These are phyloP conservation scores for Chrosomus eos DNA, from an alignment of 2,797 vertebrate species.

Conservation along the genomic window DNA sequence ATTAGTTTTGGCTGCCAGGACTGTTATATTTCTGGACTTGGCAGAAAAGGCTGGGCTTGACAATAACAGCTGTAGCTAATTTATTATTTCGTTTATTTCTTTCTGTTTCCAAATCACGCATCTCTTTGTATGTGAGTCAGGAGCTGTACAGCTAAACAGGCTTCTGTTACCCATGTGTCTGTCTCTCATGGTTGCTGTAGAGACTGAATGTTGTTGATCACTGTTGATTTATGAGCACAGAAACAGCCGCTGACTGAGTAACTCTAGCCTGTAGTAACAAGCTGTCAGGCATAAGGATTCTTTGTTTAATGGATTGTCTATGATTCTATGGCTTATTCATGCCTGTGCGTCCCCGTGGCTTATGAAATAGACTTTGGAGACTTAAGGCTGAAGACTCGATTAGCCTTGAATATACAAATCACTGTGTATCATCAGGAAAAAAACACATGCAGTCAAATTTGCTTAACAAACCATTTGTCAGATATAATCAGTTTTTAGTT, in stretches of 20 bases:
- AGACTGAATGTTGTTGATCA: conserved; percentile 51
- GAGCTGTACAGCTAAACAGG: conserved; percentile 38
- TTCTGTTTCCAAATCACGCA: conserved; percentile 18
- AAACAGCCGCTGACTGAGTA: conserved; percentile 59
- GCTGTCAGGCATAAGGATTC: conserved; percentile 57
- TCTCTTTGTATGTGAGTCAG: conserved; percentile 11
- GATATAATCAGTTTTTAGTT: background rate
- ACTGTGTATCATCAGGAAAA: conserved; percentile 6
- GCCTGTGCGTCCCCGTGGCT: conserved; percentile 9
- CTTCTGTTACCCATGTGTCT: conserved; percentile 54
- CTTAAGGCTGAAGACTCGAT: conserved; percentile 24
- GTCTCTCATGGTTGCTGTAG: conserved; percentile 52
- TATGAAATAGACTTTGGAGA: conserved; percentile 31
- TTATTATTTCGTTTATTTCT: conserved; percentile 23
- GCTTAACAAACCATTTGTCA: conserved; percentile 24
- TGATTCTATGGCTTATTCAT: conserved; percentile 48
- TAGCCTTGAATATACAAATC: conserved; percentile 26
- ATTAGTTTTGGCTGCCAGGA: conserved; percentile 13
- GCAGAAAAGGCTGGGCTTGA: conserved; percentile 14
- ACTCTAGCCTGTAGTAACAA: conserved; percentile 53
- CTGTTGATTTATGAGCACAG: conserved; percentile 62
- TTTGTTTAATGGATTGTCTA: conserved; percentile 58
- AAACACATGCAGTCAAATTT: conserved; percentile 15
- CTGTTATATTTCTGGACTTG: conserved; percentile 20
- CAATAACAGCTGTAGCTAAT: conserved; percentile 9